phyloP scores from a whole-genome alignment of 2,797 vertebrate genomes.

The Sebastes reedi region DNA sequence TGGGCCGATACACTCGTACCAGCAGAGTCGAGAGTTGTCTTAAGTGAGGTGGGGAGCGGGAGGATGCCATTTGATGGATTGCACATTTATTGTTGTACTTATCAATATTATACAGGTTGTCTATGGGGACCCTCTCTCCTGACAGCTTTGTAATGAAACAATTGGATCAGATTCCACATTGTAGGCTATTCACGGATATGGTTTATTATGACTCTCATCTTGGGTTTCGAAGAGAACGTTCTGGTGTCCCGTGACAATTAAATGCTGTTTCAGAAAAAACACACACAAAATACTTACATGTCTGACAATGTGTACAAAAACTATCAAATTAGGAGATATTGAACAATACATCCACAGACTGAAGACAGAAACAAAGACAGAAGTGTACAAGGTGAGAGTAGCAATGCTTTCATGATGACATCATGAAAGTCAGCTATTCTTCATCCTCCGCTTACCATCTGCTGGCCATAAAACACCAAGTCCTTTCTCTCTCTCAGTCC shows the following conservation, averaged over 20 bases:
- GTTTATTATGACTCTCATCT: not conserved
- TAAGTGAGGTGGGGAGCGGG: not conserved
- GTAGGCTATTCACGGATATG: too few relatives aligned
- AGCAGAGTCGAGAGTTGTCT: not conserved
- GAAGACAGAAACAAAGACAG: not conserved
- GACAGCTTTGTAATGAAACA: not conserved
- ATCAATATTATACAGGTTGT: not conserved
- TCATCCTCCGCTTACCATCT: conserved; percentile 46
- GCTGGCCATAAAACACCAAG: conserved; percentile 32
- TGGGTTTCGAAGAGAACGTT: not conserved
- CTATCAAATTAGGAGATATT: not conserved
- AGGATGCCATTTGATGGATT: conserved; percentile 6
- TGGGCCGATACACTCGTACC: not conserved
- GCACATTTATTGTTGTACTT: not conserved
- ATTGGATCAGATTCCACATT: not conserved
- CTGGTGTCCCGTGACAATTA: not conserved
- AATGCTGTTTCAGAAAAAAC: not conserved
- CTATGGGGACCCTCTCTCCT: not conserved
- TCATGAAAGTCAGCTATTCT: conserved; percentile 35
- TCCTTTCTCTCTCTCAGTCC: not conserved
- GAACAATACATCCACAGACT: not conserved
- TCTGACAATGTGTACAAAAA: not conserved
- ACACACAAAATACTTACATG: not conserved
- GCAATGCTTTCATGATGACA: conserved; percentile 25
- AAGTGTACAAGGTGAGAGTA: not conserved